Base-by-base conservation (phyloP, 2,113 vertebrate species). In the Brachyistius frenatus region DNA sequence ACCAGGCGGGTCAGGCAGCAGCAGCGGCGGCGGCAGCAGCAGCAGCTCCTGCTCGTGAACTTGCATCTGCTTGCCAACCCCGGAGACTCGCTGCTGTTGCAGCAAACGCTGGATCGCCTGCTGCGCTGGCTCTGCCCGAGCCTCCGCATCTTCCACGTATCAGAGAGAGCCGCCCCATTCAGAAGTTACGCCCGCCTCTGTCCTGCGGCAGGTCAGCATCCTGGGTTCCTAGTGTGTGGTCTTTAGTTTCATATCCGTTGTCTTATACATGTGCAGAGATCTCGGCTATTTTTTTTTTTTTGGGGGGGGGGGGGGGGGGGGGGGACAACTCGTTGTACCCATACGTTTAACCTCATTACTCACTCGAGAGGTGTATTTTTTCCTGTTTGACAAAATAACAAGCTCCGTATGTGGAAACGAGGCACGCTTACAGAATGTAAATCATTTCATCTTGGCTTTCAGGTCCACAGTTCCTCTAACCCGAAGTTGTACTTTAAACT, bases 121-220 rank as follows among this genome's bases (percentile, higher is more conserved):
- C 86, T 99, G 66, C 89, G 89, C 52, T 93, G 95, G 94, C 84
- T 99, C 8, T 96, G 95, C 81, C 96, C 94, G 0, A 96, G 95
- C 44, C 32, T 96, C 50, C 93, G 50, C 4, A 93, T 98, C 71
- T 98, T 99, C 76, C 93, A 96, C 14, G 97, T 99, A 72, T 98
- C 98, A 0, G 97, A 99, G 85, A 82, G 95, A 35, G 90, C 88
- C 6, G 85, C 94, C 14, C 95, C 96, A 0, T 49, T 92, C 65
- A 95, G 87, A 5, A 92, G 75, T 52, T 88, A 79, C 0, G 53
- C 94, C 23, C 81, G 57, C 44, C 80, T 35, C 31, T 89, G 84
- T 67, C 94, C 91, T 15, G 89, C 75, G 47, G 80, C 89, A 2
- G 92, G 92, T 93, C 50, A 49, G 7, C 10, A 30, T 36, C 36